Evolutionary conservation across 2,797 vertebrate genomes (phyloP).

Genomic region (Orientallactaga sibirica): DNA sequence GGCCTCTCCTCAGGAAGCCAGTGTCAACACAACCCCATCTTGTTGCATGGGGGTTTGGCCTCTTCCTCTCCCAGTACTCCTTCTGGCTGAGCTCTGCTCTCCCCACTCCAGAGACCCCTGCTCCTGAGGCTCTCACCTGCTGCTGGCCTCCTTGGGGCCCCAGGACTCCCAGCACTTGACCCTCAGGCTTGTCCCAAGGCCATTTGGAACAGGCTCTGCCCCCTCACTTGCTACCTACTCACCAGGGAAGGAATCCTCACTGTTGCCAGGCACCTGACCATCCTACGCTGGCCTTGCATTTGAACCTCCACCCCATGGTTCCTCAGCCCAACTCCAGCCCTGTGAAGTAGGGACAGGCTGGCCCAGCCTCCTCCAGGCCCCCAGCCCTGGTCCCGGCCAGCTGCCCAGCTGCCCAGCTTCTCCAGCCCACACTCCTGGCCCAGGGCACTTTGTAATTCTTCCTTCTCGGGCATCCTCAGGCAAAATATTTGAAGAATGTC

Average conservation of each 20-base stretch:
- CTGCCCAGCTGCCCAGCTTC: slow-evolving; percentile 16
- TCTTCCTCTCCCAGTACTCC: no score
- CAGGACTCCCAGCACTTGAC: background rate
- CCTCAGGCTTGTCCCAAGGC: background rate
- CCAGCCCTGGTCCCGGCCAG: background rate
- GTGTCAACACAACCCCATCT: no score
- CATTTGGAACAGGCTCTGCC: background rate
- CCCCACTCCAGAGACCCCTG: background rate
- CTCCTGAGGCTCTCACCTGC: fast-evolving
- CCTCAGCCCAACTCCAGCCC: background rate
- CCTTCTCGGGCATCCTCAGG: slow-evolving; percentile 74
- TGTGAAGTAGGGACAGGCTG: background rate
- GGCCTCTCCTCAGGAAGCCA: no score
- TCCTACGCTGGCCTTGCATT: background rate
- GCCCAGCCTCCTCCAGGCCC: background rate
- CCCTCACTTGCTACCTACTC: background rate
- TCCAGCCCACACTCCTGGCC: slow-evolving; percentile 67
- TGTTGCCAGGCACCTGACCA: background rate
- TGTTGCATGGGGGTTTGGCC: no score
- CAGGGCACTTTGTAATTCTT: slow-evolving; percentile 51
- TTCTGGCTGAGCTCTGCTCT: background rate
- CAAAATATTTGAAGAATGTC: slow-evolving; percentile 82
- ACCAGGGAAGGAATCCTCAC: background rate
- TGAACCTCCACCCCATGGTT: background rate
- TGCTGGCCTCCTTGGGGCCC: background rate